Evolutionary conservation across 2,797 vertebrate genomes (phyloP).

Genomic region (Macrochelys suwanniensis): DNA sequence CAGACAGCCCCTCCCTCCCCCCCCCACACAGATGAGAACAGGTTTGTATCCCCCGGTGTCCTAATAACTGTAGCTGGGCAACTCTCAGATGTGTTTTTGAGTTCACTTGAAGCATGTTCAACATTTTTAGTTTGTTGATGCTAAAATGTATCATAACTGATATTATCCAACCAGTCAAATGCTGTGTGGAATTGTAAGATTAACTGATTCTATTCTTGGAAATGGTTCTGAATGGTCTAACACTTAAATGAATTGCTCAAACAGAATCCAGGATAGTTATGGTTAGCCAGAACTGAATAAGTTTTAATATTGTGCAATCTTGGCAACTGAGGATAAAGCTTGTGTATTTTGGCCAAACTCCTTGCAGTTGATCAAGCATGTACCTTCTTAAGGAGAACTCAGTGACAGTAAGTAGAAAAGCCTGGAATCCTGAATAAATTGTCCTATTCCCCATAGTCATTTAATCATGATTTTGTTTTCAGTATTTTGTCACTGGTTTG

Average conservation of each 20-base stretch:
- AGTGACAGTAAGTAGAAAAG: neutral
- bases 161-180: neutral
- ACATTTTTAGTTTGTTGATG: neutral
- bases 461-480: neutral
- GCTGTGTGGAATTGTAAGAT: neutral
- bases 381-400: neutral
- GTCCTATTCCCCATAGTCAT: neutral
- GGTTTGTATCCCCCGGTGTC: neutral
- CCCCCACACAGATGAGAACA: neutral
- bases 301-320: neutral
- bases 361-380: neutral
- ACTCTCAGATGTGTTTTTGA: neutral
- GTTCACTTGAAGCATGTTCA: neutral
- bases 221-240: neutral
- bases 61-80: neutral
- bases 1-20: neutral
- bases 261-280: neutral
- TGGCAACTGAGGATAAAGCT: neutral
- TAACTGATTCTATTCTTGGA: neutral
- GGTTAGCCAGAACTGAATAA: neutral
- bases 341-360: neutral
- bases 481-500: neutral
- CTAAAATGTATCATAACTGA: neutral
- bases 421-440: neutral
- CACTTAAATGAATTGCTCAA: neutral